Evolutionary conservation across 2,113 vertebrate genomes (phyloP), one percentile per base, ranked within the genome.

Genomic region (Toxotes jaculatrix): DNA sequence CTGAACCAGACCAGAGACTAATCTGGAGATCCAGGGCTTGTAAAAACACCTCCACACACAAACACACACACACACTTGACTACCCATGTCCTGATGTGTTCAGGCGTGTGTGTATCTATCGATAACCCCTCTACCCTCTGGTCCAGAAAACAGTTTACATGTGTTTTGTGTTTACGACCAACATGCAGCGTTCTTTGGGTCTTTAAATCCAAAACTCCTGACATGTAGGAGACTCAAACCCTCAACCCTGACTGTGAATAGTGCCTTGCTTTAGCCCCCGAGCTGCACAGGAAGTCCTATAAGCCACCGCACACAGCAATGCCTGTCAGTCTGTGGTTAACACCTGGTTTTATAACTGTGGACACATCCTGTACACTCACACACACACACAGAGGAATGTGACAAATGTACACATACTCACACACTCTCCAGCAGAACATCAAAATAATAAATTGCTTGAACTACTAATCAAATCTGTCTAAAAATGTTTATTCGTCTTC

Each of bases 1-100:
- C 79, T 93, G 90, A 89, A 94, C 84, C 89, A 91, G 93, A 94
- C 92, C 93, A 93, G 89, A 92, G 72, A 42, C 91, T 94, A 94
- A 95, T 94, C 74, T 84, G 89, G 67, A 89, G 91, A 92, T 91
- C 80, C 88, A 82, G 69, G 78, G 84, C 90, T 90, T 93, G 77
- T 92, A 38, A 89, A 91, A 93, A 93, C 92, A 92, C 70, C 27
- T 19, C 21, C 53, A 14, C 49, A 59, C 17, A 81, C 88, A 84
- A 38, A 60, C 63, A 32, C 76, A 69, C 60, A 69, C 51, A 65
- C 38, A 57, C 67, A 71, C 71, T 59, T 53, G 70, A 65, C 76
- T 59, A 67, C 64, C 45, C 55, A 47, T 69, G 42, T 59, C 27
- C 27, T 27, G 27, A 27, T 27, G 27, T 27, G 27, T 27, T 27